Base-by-base conservation (phyloP, 2,888 invertebrate species). In the Cyclophora albipunctata region DNA sequence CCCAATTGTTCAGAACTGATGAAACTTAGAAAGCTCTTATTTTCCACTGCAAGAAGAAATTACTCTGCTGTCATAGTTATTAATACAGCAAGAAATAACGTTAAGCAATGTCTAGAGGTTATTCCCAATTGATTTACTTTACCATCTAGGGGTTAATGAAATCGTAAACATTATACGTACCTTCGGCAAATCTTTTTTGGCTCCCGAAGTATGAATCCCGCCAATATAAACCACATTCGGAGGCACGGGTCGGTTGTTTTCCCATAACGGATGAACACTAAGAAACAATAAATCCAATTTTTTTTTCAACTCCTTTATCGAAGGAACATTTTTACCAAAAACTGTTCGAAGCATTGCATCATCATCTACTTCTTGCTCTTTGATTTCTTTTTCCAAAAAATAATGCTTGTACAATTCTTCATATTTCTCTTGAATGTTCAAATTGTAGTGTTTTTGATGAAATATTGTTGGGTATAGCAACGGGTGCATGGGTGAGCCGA, bases 141-240 rank as follows among this genome's bases (percentile, higher is more conserved):
- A 20, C 20, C 20, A 20, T 20, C 20, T 2, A 20, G 20, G 20
- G 20, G 20, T 20, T 20, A 20, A 20, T 20, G 20, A 20, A 20
- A 20, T 20, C 20, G 20, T 20, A 1, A 20, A 20, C 20, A 20
- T 20, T 43, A 20, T 43, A 43, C 20, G 4, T 43, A 34, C 43
- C 43, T 43, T 5, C 7, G 43, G 43, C 34, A 43, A 34, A 5
- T 59, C 34, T 60, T 67, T 40, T 75, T 62, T 55, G 80, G 81
- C 40, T 77, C 59, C 3, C 37, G 37, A 37, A 81, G 81, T 41
- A 58, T 83, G 84, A 37, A 80, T 59, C 2, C 83, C 83, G 41
- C 84, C 84, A 48, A 84, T 71, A 45, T 70, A 75, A 5, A 85
- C 51, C 33, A 82, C 58, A 52, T 70, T 73, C 0, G 86, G 82